phyloP scores from a whole-genome alignment of 2,888 invertebrate species.

The Eristalis pertinax region DNA sequence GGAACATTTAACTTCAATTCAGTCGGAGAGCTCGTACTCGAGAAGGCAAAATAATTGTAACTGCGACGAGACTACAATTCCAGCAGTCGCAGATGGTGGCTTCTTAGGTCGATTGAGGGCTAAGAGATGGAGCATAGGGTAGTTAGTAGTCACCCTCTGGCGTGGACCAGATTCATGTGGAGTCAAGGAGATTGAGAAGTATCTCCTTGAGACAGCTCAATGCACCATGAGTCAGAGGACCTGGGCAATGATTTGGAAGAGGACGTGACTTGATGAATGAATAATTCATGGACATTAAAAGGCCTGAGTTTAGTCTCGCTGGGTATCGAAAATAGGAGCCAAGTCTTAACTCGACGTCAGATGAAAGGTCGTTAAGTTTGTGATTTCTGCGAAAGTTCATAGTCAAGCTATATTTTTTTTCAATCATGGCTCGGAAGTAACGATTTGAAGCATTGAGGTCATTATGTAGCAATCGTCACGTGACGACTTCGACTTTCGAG shows the following conservation, averaged over 20 bases:
- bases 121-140: background rate
- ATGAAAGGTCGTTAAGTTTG: no score
- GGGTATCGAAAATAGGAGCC: no score
- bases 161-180: no score
- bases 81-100: constrained; percentile 7
- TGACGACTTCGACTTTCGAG: no score
- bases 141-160: background rate
- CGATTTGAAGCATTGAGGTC: no score
- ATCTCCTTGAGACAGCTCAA: background rate
- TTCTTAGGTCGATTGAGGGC: background rate
- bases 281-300: no score
- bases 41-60: background rate
- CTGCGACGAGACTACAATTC: constrained; percentile 26
- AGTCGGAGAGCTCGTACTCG: constrained; percentile 17
- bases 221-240: background rate
- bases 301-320: no score
- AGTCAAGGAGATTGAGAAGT: background rate
- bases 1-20: constrained; percentile 37
- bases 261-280: background rate
- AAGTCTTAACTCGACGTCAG: no score
- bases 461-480: no score
- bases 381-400: no score
- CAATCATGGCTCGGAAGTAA: no score
- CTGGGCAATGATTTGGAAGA: background rate
- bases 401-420: no score